Base-by-base conservation (phyloP, 1,140 invertebrate species). In the Thrips palmi region DNA sequence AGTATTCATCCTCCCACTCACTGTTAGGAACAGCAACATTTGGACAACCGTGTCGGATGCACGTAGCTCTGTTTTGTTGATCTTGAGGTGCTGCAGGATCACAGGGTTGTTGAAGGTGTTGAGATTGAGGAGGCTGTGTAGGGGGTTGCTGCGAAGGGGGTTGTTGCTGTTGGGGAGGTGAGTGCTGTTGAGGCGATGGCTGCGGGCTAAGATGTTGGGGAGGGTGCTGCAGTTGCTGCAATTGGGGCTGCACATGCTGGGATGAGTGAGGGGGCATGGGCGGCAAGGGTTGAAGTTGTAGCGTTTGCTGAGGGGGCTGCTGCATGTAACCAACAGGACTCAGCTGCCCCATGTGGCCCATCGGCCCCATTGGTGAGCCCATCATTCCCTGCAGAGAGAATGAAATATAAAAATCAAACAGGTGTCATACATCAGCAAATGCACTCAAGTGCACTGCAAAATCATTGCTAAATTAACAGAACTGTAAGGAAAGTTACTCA, bases 1-100 rank as follows among this genome's bases (percentile, higher is more conserved):
- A 97, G 58, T 93, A 97, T 60, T 94, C 88, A 55, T 89, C 82
- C 56, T 94, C 89, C 89, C 89, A 96, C 59, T 92, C 87, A 34
- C 78, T 75, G 61, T 85, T 92, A 28, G 85, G 72, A 45, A 92
- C 77, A 30, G 87, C 86, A 27, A 74, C 73, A 61, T 94, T 94
- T 21, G 71, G 73, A 58, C 89, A 96, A 33, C 89, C 88, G 50
- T 81, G 77, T 40, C 88, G 72, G 47, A 87, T 80, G 63, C 86
- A 93, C 32, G 72, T 69, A 47, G 74, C 70, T 43, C 68, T 57
- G 43, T 62, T 62, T 51, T 52, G 62, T 60, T 52, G n/a, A n/a
- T 57, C 54, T 24, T 45, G 47, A 20, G 48, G 54, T 18, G 39
- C 33, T 30, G 38, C 20, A 28, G 17, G 40, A 40, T 34, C 40